phyloP scores from a whole-genome alignment of 2,797 vertebrate genomes.

The Miichthys miiuy region DNA sequence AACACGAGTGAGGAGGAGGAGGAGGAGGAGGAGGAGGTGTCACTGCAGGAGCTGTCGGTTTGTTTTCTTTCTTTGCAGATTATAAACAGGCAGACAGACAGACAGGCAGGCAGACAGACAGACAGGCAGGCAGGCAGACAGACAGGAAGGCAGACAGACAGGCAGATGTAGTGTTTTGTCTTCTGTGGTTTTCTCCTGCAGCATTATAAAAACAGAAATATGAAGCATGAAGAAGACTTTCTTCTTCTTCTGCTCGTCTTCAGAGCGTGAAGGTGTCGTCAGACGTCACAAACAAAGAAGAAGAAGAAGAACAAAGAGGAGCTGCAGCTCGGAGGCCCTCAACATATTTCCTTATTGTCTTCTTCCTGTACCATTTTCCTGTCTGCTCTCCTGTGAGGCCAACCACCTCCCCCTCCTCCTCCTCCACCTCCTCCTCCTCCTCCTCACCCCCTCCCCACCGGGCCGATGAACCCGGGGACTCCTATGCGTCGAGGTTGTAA shows the following conservation, averaged over 20 bases:
- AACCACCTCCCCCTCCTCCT: not conserved
- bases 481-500: slow-evolving; percentile 71
- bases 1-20: slow-evolving; percentile 14
- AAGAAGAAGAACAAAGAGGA: slow-evolving; percentile 22
- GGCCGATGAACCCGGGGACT: slow-evolving; percentile 78
- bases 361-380: slow-evolving; percentile 54
- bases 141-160: not conserved
- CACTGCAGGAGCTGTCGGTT: no score
- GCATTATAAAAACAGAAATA: not conserved
- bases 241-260: no score
- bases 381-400: slow-evolving; percentile 23
- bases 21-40: not conserved
- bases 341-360: slow-evolving; percentile 58
- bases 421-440: not conserved
- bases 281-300: slow-evolving; percentile 7
- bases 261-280: not conserved
- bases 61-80: not conserved
- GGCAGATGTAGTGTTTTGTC: not conserved
- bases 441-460: slow-evolving; percentile 37
- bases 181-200: not conserved
- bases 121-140: no score
- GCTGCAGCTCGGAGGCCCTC: slow-evolving; percentile 41
- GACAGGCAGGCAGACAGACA: no score
- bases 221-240: not conserved
- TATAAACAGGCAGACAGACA: not conserved